Evolutionary conservation across 1,140 invertebrate species (phyloP), one percentile per base, ranked within the genome.

Genomic region (Tachypleus tridentatus): DNA sequence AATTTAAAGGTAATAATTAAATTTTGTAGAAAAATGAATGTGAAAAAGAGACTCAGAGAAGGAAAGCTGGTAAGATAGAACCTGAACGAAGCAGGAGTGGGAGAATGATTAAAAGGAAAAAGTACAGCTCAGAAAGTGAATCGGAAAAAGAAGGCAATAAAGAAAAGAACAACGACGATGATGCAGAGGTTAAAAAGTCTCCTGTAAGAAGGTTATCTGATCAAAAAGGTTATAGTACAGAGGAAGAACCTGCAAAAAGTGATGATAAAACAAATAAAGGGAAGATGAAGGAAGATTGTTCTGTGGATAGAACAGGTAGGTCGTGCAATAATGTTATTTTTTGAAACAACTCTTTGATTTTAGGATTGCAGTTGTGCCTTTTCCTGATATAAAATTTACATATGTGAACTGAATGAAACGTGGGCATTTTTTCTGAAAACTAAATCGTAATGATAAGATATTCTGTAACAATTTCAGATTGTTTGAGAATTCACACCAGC

Each of bases 61-160:
- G 61, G 8, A 66, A 66, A 47, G 59, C 49, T 51, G 49, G 48
- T 49, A 4, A 51, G 10, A 60, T 62, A 47, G 81, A 78, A 57
- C 70, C 74, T 0, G 84, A 87, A 73, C 75, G 84, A 10, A 87
- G 85, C 73, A 81, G 86, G 48, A 87, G 86, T 73, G 86, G 86
- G 0, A 80, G 87, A 50, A 88, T 87, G 77, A 85, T 88, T 64
- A 86, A 86, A 73, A 84, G 83, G 0, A 87, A 87, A 73, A 79
- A 78, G 75, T 71, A 82, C 78, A 73, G 74, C 7, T 75, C 75
- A 64, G 76, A 76, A 63, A 73, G 74, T 64, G 73, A 69, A 58
- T 69, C 61, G 29, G 68, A 64, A 49, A 64, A 68, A 8, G 69
- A 70, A 51, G 66, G 68, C 59, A 64, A 66, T 50, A 69, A 63